phyloP scores from a whole-genome alignment of 1,140 invertebrate genomes.

The Adelges cooleyi region DNA sequence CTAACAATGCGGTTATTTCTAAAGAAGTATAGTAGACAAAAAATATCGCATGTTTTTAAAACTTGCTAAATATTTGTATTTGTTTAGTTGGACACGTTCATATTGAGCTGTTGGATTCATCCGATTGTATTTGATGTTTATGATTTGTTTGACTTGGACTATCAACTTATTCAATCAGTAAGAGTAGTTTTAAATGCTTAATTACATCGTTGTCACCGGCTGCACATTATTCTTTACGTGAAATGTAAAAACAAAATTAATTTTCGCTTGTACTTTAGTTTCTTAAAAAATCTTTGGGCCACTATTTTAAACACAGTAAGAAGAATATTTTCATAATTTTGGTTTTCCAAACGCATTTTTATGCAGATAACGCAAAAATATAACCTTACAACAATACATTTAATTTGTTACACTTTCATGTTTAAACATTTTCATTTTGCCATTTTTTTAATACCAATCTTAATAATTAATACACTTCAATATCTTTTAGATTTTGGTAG shows the following conservation, averaged over 20 bases:
- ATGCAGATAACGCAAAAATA: no score
- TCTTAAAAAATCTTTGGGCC: no score
- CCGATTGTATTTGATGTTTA: conserved; percentile 8
- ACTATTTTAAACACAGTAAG: no score
- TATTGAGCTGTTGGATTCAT: neutral
- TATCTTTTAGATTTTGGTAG: neutral
- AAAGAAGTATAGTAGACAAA: conserved; percentile 1
- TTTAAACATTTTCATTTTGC: no score
- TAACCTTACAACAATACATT: no score
- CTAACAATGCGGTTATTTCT: neutral
- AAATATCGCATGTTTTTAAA: neutral
- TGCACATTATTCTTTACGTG: no score
- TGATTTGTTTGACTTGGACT: conserved; percentile 13
- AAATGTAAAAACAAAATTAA: neutral
- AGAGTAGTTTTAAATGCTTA: no score
- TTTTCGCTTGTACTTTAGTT: neutral
- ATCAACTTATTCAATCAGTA: neutral
- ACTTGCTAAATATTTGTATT: neutral
- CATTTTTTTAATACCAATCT: no score
- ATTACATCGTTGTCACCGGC: no score
- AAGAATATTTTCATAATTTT: no score
- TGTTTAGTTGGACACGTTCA: neutral
- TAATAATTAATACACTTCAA: neutral
- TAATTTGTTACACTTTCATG: no score
- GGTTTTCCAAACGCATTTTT: no score